A percentile compares a stretch with the other conserved stretches of the same genome.
These are phyloP conservation scores for Squalus acanthias DNA, from an alignment of 2,797 vertebrate species.

Conservation along the genomic window DNA sequence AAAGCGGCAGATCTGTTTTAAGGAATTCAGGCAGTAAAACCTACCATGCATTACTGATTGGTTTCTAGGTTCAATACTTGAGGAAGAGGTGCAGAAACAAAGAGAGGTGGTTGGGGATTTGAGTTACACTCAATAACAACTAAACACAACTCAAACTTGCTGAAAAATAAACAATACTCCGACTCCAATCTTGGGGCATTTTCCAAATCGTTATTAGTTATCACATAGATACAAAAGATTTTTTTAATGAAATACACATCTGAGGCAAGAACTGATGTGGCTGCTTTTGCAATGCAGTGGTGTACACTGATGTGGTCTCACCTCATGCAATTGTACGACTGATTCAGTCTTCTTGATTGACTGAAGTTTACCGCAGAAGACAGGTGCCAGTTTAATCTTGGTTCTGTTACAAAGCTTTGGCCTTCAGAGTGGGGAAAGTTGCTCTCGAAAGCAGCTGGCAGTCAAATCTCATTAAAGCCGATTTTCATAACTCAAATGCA, in stretches of 20 bases:
- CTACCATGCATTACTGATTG: not conserved
- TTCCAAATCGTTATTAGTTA: not conserved
- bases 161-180: not conserved
- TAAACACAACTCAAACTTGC: not conserved
- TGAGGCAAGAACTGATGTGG: not conserved
- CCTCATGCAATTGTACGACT: not conserved
- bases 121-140: not conserved
- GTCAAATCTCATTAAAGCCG: not conserved
- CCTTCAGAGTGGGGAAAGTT: not conserved
- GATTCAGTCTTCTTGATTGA: not conserved
- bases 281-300: not conserved
- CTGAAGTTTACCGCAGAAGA: not conserved
- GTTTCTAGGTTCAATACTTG: not conserved
- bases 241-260: not conserved
- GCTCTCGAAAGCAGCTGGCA: not conserved
- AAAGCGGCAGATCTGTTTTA: not conserved
- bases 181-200: not conserved
- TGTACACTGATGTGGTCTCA: not conserved
- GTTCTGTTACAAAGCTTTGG: conserved; percentile 3
- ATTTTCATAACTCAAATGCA: not conserved
- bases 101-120: not conserved
- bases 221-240: not conserved
- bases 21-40: not conserved
- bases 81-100: not conserved
- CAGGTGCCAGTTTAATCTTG: conserved; percentile 20